Conservation (phyloP, 2,797 vertebrate species). For the Gouania willdenowi region DNA sequence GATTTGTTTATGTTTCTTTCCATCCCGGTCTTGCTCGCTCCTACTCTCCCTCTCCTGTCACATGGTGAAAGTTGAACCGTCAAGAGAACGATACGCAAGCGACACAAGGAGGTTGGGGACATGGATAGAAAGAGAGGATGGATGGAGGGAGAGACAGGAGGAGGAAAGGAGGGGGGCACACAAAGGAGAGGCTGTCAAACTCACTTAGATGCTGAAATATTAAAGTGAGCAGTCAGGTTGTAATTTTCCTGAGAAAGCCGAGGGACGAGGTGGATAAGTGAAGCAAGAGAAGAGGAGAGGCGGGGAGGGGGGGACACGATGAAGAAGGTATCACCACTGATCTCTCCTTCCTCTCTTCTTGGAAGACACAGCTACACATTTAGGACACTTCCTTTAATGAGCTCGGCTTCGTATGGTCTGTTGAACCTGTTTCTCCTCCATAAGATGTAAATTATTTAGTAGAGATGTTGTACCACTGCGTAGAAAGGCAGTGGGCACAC, state of each 20-base stretch:
- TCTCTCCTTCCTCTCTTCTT: conserved; percentile 57
- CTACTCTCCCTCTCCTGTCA: conserved; percentile 54
- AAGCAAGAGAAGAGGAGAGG: conserved; percentile 43
- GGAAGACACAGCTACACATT: conserved; percentile 63
- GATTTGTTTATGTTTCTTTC: conserved; percentile 61
- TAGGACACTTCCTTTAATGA: conserved; percentile 72
- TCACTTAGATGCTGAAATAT: conserved; percentile 81
- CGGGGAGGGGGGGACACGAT: conserved; percentile 9
- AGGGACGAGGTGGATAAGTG: conserved; percentile 67
- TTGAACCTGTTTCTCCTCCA: conserved; percentile 40
- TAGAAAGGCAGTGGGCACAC: conserved; percentile 51
- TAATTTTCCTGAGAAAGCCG: conserved; percentile 79
- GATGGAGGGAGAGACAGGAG: conserved; percentile 31
- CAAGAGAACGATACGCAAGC: conserved; percentile 51
- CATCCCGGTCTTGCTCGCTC: conserved; percentile 9
- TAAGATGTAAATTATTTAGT: conserved; percentile 69
- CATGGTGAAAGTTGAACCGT: conserved; percentile 63
- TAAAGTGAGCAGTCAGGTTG: conserved; percentile 80
- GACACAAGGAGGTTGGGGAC: conserved; percentile 52
- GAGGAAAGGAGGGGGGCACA: conserved; percentile 25
- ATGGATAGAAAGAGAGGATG: conserved; percentile 23
- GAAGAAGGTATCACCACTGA: conserved; percentile 71
- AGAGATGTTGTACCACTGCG: conserved; percentile 55
- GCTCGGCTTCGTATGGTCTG: conserved; percentile 48
- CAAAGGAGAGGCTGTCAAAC: conserved; percentile 79